Evolutionary conservation across 1,140 invertebrate species (phyloP).

Genomic region (Lineus longissimus): DNA sequence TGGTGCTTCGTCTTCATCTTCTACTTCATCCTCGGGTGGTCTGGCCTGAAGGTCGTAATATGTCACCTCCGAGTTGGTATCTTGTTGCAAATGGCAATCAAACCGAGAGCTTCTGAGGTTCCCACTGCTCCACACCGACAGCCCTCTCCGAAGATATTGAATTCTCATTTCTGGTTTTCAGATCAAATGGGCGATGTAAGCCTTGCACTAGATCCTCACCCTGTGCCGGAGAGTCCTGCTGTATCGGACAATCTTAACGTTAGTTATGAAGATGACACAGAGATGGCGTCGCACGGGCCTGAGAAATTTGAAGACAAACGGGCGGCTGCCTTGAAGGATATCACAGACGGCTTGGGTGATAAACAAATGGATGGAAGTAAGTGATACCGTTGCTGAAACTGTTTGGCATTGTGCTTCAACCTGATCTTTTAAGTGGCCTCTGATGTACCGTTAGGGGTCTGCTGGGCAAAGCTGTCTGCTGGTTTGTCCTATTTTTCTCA

Average conservation of each 20-base stretch:
- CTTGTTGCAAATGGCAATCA: too few species aligned
- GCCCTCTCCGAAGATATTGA: neutral
- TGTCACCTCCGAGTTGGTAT: too few species aligned
- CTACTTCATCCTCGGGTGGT: too few species aligned
- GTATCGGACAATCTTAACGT: constrained; percentile 22
- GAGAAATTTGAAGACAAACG: constrained; percentile 9
- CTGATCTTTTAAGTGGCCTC: too few species aligned
- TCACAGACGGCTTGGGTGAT: constrained; percentile 24
- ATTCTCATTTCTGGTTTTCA: constrained; percentile 11
- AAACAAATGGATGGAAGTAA: neutral
- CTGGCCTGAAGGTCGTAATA: neutral
- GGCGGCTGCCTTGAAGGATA: constrained; percentile 32
- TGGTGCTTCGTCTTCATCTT: neutral
- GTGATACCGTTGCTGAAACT: too few species aligned
- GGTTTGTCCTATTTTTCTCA: too few species aligned
- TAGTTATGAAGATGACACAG: neutral
- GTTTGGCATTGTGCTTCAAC: too few species aligned
- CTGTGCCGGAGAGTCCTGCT: constrained; percentile 24
- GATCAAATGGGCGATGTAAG: constrained; percentile 36
- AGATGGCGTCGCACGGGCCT: neutral
- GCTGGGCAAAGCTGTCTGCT: too few species aligned
- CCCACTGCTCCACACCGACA: neutral
- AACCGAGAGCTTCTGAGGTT: too few species aligned
- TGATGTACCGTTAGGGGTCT: too few species aligned
- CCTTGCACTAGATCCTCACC: constrained; percentile 36